Evolutionary conservation across 2,888 invertebrate genomes (phyloP), one percentile per base, ranked within the genome.

Genomic region (Rotaria socialis): DNA sequence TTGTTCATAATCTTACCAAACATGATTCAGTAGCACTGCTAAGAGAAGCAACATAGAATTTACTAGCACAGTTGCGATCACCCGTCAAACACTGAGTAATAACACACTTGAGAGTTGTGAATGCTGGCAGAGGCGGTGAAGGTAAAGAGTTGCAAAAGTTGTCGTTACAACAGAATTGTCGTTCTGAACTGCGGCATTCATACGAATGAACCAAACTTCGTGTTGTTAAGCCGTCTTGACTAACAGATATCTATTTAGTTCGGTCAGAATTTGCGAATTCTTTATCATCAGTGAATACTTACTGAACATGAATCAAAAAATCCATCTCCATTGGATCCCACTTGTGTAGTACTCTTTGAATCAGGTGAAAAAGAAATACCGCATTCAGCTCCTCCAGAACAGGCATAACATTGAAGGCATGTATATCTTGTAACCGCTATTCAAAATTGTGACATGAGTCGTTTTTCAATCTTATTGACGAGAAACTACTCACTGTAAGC

Each of bases 21-120:
- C 60, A 60, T 14, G 60, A 60, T 60, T 60, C 60, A 60, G n/a
- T 27, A 60, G 60, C 27, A 60, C 60, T 60, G 27, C 60, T 60
- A 60, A 27, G 60, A 27, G 14, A 60, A 27, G 60, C 60, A 60
- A 60, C 27, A 60, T 60, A 27, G 14, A 1, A 27, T 11, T 2
- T 3, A 27, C 16, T 7, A 27, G 1, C 14, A 14, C 60, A 60
- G 35, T 6, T 27, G 2, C 0, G 3, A 27, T 27, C 27, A 60
- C 11, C 11, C 27, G 1, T 0, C 7, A 10, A 60, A 0, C 60
- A 60, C n/a, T 10, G 60, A 3, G 27, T 27, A 2, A 27, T n/a
- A 27, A 60, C 2, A 27, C 60, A 60, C 3, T 27, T 60, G 11
- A 60, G 60, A 60, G 7, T 27, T 14, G 60, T 60, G 14, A 60